Base-by-base conservation (phyloP, 2,888 invertebrate species). In the Geophilus truncorum region DNA sequence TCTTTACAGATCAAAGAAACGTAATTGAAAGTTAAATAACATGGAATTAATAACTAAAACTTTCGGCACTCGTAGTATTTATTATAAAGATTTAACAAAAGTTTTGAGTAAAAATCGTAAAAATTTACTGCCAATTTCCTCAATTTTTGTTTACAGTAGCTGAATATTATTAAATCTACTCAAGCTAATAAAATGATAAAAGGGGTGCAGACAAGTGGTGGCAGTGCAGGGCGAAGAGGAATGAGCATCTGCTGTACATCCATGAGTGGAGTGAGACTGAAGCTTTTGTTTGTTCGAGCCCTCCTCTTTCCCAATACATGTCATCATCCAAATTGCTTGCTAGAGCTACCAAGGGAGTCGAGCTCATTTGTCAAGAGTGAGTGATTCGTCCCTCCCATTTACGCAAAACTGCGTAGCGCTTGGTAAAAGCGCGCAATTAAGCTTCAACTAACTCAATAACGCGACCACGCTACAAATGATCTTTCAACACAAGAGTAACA, bases 241-340 rank as follows among this genome's bases (percentile, higher is more conserved):
- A 70, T 70, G 70, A 70, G 70, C 70, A 70, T 70, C 70, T 70
- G 70, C 70, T 70, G 12, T 70, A 25, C 70, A 70, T 25, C 70
- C 70, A 23, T 28, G 70, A 70, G 70, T 70, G 70, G 28, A 28
- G 70, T 28, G 70, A 70, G 70, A 28, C 25, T 25, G 28, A 28
- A 70, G 70, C 70, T 70, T 70, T 70, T 70, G 70, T 70, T 70
- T 70, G 70, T 25, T 70, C 70, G 25, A 10, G 9, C 70, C 28
- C 70, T 28, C 28, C 70, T 28, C 28, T 28, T 70, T 28, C 70
- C n/a, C 70, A 70, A 70, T 70, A 70, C n/a, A 25, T 70, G 70
- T 70, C 70, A 70, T 70, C 70, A 70, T 70, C 70, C 70, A 70
- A 70, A 70, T 70, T 70, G 70, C 70, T 70, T 70, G 70, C 25